phyloP scores from a whole-genome alignment of 2,888 invertebrate species.

The Eristalinus aeneus region DNA sequence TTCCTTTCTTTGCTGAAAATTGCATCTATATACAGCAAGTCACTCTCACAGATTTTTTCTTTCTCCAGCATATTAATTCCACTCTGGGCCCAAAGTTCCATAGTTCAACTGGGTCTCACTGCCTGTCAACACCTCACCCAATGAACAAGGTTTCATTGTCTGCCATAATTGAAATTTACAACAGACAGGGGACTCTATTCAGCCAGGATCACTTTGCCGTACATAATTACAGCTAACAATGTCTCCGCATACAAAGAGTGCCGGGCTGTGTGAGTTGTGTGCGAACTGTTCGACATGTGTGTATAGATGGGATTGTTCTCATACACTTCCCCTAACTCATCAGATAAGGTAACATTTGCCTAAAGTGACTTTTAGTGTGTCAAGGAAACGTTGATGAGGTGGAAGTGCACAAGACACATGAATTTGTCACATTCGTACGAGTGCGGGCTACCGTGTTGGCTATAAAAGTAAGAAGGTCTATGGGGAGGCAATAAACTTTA shows the following conservation, averaged over 20 bases:
- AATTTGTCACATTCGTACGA: not conserved
- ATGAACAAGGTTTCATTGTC: constrained; percentile 19
- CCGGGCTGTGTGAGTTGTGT: not conserved
- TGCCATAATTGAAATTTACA: constrained; percentile 37
- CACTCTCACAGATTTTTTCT: not conserved
- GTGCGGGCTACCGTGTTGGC: not conserved
- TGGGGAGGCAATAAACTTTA: not conserved
- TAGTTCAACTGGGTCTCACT: not conserved
- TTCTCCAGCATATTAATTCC: not conserved
- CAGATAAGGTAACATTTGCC: constrained; percentile 7
- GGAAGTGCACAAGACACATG: constrained; percentile 10
- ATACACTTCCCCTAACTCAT: not conserved
- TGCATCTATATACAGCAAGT: not conserved
- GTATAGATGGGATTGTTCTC: not conserved
- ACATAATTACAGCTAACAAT: constrained; percentile 25
- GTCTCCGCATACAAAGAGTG: not conserved
- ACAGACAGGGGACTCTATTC: not conserved
- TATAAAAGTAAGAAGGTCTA: not conserved
- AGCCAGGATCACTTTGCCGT: not conserved
- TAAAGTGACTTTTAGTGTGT: constrained; percentile 41
- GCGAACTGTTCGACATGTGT: not conserved
- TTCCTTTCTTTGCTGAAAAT: not conserved
- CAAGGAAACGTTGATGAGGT: constrained; percentile 31
- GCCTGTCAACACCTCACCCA: not conserved
- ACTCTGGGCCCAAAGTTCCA: not conserved